Evolutionary conservation across 2,888 invertebrate genomes (phyloP).

Genomic region (Catonia carolina): DNA sequence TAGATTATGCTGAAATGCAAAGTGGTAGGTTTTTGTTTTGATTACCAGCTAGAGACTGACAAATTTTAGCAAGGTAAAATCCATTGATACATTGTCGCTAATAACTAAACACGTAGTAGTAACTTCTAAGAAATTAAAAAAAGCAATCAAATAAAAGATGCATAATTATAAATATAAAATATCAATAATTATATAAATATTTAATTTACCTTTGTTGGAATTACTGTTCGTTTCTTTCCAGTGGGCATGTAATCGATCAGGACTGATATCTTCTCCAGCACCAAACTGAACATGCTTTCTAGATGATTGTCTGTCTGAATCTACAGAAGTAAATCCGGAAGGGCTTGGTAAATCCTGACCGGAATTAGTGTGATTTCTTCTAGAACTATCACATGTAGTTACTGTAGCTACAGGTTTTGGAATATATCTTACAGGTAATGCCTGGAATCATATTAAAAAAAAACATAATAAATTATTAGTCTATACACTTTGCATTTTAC

Average conservation of each 20-base stretch:
- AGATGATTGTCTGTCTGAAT: constrained; percentile 40
- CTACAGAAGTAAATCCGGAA: constrained; percentile 37
- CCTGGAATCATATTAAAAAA: background rate
- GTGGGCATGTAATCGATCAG: constrained; percentile 36
- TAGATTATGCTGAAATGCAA: too few species aligned
- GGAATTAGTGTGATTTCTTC: constrained; percentile 31
- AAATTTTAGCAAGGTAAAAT: too few species aligned
- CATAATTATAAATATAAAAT: too few species aligned
- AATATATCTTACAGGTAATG: constrained; percentile 47
- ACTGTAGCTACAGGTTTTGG: constrained; percentile 42
- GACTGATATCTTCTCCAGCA: constrained; percentile 43
- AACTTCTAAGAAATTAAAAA: too few species aligned
- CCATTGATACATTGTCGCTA: too few species aligned
- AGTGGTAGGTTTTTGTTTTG: too few species aligned
- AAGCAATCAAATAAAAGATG: too few species aligned
- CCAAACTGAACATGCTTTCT: constrained; percentile 68
- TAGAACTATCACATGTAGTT: constrained; percentile 40
- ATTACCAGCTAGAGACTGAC: too few species aligned
- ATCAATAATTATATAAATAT: too few species aligned
- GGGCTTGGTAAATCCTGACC: constrained; percentile 30
- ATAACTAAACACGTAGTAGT: too few species aligned
- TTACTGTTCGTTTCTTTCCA: background rate
- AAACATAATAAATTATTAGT: too few species aligned
- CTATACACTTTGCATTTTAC: too few species aligned
- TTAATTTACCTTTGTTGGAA: background rate